These are phyloP conservation scores for Poeciliopsis turrubarensis DNA, from an alignment of 2,113 vertebrate genomes.

Conservation along the genomic window DNA sequence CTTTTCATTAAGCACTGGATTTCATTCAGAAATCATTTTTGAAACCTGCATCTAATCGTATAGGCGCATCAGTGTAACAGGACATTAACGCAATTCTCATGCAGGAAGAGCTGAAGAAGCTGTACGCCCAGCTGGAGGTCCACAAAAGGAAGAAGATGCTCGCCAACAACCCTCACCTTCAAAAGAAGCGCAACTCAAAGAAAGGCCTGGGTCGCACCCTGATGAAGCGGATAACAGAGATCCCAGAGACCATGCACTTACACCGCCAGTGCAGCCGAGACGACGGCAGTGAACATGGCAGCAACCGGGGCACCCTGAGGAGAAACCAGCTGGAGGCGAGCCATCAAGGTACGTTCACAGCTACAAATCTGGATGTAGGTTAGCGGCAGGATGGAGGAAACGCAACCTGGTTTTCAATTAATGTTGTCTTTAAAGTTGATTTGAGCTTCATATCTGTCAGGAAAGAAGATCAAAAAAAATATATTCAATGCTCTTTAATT, in stretches of 20 bases:
- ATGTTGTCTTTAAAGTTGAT: background rate
- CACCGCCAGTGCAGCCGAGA: slow-evolving; percentile 94
- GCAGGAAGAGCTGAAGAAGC: slow-evolving; percentile 96
- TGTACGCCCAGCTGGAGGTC: slow-evolving; percentile 95
- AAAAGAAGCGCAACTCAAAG: slow-evolving; percentile 98
- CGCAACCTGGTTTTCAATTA: too few species aligned
- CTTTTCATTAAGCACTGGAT: background rate
- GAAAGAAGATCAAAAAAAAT: background rate
- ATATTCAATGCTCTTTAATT: background rate
- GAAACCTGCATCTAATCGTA: rapidly evolving
- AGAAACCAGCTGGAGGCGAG: slow-evolving; percentile 85
- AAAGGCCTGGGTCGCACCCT: slow-evolving; percentile 95
- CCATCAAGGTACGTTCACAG: slow-evolving; percentile 74
- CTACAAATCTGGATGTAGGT: background rate
- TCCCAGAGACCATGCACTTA: slow-evolving; percentile 92
- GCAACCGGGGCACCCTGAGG: slow-evolving; percentile 81
- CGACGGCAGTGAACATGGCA: slow-evolving; percentile 84
- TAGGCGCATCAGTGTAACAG: background rate
- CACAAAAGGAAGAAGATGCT: slow-evolving; percentile 99
- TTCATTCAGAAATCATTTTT: background rate
- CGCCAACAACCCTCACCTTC: slow-evolving; percentile 96
- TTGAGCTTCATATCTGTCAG: background rate
- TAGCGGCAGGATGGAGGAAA: background rate
- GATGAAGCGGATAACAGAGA: slow-evolving; percentile 97
- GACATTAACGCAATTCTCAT: background rate